Conservation (phyloP, 2,888 invertebrate species). For the Pachymerium ferrugineum region DNA sequence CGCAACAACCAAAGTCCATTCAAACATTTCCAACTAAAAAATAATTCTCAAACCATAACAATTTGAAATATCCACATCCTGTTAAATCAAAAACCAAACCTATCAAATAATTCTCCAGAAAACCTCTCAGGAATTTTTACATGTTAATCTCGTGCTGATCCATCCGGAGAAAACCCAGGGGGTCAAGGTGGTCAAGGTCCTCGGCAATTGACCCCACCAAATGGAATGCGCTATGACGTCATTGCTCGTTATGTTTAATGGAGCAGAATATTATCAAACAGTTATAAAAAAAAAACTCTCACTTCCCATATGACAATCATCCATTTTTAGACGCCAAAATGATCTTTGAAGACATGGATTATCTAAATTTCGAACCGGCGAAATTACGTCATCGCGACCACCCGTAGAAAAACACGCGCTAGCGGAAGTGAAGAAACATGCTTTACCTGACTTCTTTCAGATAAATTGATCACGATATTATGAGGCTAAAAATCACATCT, state of each 20-base stretch:
- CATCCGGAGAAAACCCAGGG: slow-evolving; percentile 20
- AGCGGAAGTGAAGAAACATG: slow-evolving; percentile 10
- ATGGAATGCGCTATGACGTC: slow-evolving; percentile 19
- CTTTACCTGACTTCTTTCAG: not conserved
- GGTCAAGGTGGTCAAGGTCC: slow-evolving; percentile 21
- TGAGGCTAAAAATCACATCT: not conserved
- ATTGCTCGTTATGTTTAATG: slow-evolving; percentile 20
- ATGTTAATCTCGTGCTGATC: not conserved
- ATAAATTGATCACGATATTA: slow-evolving; percentile 12
- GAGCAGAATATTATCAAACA: not conserved
- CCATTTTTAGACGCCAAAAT: too few relatives aligned
- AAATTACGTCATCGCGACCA: too few relatives aligned
- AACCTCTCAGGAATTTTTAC: not conserved
- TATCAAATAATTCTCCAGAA: not conserved
- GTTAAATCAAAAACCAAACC: not conserved
- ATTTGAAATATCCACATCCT: not conserved
- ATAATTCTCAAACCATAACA: not conserved
- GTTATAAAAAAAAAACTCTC: not conserved
- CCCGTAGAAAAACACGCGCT: too few relatives aligned
- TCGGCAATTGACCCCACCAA: slow-evolving; percentile 16
- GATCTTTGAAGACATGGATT: too few relatives aligned
- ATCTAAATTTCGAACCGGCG: too few relatives aligned
- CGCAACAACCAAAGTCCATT: not conserved
- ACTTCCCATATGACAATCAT: not conserved
- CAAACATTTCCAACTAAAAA: not conserved